Base-by-base conservation (phyloP, 2,113 vertebrate genomes). In the Chloebia gouldiae region DNA sequence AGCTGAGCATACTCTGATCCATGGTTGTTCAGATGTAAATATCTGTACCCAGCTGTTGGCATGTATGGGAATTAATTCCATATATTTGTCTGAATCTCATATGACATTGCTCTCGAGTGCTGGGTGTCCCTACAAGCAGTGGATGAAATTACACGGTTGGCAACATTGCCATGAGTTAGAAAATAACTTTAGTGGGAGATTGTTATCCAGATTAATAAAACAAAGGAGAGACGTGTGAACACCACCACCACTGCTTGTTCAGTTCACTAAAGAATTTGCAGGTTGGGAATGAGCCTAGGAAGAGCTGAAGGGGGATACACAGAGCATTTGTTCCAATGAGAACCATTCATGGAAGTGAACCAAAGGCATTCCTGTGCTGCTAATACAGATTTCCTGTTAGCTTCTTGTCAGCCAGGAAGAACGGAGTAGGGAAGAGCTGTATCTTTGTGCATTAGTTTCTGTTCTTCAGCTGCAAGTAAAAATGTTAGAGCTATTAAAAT, bases 161-260 rank as follows among this genome's bases (percentile, higher is more conserved):
- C 40, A 83, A 31, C 66, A 31, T 31, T 51, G 23, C 39, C 2
- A 0, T 7, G 10, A 51, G 24, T 49, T 88, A n/a, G 2, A 53
- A 31, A 40, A 1, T 53, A 22, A 77, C 31, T 45, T 44, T 0
- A 77, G 15, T 49, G n/a, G 50, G 47, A 78, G 42, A 7, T 50
- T 25, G 15, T 66, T 20, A 27, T 45, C 27, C 24, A 37, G 24
- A 40, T 6, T 33, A 33, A 31, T 60, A 6, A 51, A 57, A n/a
- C 35, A 23, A 8, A 23, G 9, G 6, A 51, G 4, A 11, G 19
- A 51, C 0, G 0, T 6, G 9, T 30, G 27, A 61, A 11, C 31
- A 5, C 3, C 11, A 35, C 3, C 11, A 35, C 33, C 1, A 1
- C 9, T 28, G 30, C 21, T 59, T 54, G 3, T n/a, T 85, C 33